Percentiles rank a stretch among this genome's conserved stretches.
Evolutionary conservation across 2,797 vertebrate genomes (phyloP).

Genomic region (Pachyuromys duprasi): DNA sequence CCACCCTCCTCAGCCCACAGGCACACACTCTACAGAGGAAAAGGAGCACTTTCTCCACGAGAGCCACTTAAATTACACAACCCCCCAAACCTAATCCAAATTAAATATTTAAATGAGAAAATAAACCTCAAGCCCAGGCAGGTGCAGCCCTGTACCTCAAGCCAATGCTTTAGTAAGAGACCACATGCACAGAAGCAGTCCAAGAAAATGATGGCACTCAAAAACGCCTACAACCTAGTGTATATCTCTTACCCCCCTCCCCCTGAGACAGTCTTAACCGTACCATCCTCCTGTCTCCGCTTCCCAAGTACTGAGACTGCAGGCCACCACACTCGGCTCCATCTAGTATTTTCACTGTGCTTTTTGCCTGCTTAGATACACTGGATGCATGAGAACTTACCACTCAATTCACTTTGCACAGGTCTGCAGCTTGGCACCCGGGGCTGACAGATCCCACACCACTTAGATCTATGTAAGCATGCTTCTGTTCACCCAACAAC

Average conservation of each 20-base stretch:
- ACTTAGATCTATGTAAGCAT: not conserved
- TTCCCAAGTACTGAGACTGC: not conserved
- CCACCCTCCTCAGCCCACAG: not conserved
- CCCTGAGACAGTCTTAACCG: not conserved
- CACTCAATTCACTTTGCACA: not conserved
- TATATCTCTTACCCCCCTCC: not conserved
- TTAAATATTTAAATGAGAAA: not conserved
- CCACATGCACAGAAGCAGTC: not conserved
- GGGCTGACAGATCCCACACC: not conserved
- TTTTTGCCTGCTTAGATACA: not conserved
- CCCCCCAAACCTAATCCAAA: not conserved
- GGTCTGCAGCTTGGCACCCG: not conserved
- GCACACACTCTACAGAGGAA: not conserved
- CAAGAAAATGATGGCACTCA: not conserved
- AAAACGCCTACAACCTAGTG: not conserved
- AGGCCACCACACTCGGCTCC: not conserved
- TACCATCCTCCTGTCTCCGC: too few relatives aligned
- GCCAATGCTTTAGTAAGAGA: not conserved
- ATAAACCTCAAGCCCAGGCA: not conserved
- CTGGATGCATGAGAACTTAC: not conserved
- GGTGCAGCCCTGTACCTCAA: not conserved
- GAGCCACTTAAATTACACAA: not conserved
- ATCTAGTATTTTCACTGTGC: not conserved
- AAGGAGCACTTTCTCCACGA: not conserved
- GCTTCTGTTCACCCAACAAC: not conserved